These are phyloP conservation scores for Hemicentrotus pulcherrimus DNA, from an alignment of 35 echinoderm and acorn worm genomes.

Conservation along the genomic window DNA sequence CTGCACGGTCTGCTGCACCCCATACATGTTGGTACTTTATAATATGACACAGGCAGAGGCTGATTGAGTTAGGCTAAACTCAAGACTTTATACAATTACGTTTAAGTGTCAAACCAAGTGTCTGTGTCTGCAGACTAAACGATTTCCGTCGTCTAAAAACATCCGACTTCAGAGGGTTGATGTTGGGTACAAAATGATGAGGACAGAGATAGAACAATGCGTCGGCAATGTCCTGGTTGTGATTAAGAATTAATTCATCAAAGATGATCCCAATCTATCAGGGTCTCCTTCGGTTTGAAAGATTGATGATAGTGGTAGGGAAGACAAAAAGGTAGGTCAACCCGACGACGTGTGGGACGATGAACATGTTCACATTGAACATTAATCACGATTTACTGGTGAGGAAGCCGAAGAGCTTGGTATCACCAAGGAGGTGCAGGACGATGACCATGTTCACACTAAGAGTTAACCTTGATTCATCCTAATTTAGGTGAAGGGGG, in stretches of 20 bases:
- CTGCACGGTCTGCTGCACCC: too few species aligned
- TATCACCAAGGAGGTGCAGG: too few species aligned
- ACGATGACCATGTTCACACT: too few species aligned
- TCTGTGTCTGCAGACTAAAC: background rate
- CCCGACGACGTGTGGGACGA: background rate
- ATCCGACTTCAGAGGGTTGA: background rate
- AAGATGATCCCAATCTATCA: conserved; percentile 20
- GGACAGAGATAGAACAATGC: background rate
- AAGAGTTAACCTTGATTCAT: too few species aligned
- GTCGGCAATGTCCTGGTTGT: conserved; percentile 7
- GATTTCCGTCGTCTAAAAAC: background rate
- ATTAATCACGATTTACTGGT: background rate
- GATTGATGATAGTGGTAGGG: background rate
- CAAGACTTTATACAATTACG: too few species aligned
- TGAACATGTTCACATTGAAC: background rate
- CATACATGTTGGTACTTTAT: too few species aligned
- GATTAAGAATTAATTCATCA: conserved; percentile 42
- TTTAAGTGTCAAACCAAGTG: too few species aligned
- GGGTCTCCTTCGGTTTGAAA: background rate
- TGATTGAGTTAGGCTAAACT: too few species aligned
- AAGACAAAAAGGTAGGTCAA: background rate
- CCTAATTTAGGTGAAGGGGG: too few species aligned
- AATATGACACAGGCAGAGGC: too few species aligned
- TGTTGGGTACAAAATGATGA: background rate
- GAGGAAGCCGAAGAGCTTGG: background rate